Evolutionary conservation across 2,888 invertebrate genomes (phyloP).

Genomic region (Monoplex corrugatus): DNA sequence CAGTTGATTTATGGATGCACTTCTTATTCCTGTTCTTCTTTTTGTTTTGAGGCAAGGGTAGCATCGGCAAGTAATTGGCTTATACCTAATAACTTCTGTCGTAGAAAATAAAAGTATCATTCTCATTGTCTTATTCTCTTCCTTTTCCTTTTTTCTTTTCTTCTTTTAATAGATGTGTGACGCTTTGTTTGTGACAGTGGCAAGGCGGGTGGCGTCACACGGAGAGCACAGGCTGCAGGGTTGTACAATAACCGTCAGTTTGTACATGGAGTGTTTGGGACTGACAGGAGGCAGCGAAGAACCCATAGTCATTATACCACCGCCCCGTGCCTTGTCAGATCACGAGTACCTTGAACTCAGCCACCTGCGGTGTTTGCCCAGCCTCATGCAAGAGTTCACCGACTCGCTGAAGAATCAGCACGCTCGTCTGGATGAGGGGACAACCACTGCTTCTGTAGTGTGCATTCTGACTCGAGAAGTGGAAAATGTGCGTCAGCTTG

Average conservation of each 20-base stretch:
- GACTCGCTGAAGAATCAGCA: background rate
- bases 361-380: background rate
- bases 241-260: background rate
- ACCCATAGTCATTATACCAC: background rate
- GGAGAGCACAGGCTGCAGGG: background rate
- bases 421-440: constrained; percentile 4
- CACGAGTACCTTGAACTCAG: background rate
- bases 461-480: constrained; percentile 35
- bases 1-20: too few relatives aligned
- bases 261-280: constrained; percentile 44
- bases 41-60: too few relatives aligned
- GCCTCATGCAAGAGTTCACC: background rate
- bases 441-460: background rate
- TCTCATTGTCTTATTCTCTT: too few relatives aligned
- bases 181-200: background rate
- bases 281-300: constrained; percentile 14
- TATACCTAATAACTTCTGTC: too few relatives aligned
- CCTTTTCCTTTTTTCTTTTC: too few relatives aligned
- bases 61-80: too few relatives aligned
- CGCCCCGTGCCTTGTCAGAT: background rate
- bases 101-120: too few relatives aligned
- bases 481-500: background rate
- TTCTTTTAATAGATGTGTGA: too few relatives aligned
- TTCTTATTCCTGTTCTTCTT: too few relatives aligned
- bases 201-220: background rate